Base-by-base conservation (phyloP, 2,888 invertebrate species). In the Buathra laborator region DNA sequence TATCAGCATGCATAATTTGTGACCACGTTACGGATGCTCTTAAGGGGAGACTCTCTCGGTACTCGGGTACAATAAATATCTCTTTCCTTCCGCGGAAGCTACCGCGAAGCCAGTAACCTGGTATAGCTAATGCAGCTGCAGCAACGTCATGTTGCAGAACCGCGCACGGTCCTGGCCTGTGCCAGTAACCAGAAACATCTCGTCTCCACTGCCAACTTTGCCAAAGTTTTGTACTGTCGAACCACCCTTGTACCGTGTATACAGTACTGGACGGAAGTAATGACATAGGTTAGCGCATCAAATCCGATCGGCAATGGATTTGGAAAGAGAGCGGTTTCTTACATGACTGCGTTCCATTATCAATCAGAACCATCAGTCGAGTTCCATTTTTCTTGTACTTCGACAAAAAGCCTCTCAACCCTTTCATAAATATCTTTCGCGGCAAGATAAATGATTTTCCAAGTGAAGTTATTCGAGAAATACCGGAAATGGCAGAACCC, bases 1-100 rank as follows among this genome's bases (percentile, higher is more conserved):
- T 86, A 86, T 85, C 84, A 75, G 80, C 67, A 85, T 86, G 81
- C 83, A 85, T 86, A 86, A 86, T 86, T 86, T 85, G 83, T 80
- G 74, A 81, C 76, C 81, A 51, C 75, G 83, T 83, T 78, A 71
- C 84, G 84, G 85, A 85, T 86, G 86, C 85, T 86, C 84, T 86
- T 85, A 81, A 83, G 86, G 86, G 86, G 84, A 86, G 82, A 71
- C 48, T 74, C 83, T 78, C 80, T 80, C 77, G 82, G 44, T 84
- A 72, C 68, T 44, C 43, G 74, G 70, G 83, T 59, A 85, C 83
- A 86, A 85, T 86, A 86, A 86, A 85, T 86, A 86, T 85, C 85
- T 78, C 80, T 86, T 82, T 84, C 77, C 84, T 82, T 84, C 84
- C 77, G 77, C 68, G 84, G 37, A 29, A 66, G 53, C 67, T 71